A percentile compares a stretch with the other conserved stretches of the same genome.
phyloP scores from a whole-genome alignment of 2,113 vertebrate genomes.

The Gymnorhina tibicen region DNA sequence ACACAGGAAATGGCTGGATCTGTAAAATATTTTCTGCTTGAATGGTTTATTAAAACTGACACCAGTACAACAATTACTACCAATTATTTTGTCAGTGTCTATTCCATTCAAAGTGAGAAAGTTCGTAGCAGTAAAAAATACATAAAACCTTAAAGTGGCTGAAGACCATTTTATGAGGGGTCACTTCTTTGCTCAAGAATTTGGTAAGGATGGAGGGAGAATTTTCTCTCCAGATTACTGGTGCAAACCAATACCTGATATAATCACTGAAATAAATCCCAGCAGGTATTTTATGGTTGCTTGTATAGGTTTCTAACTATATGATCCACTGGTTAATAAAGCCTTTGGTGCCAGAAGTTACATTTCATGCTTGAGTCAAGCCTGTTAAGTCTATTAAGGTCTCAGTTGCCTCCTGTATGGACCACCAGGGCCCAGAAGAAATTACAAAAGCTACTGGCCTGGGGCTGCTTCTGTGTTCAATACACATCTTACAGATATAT shows the following conservation, averaged over 20 bases:
- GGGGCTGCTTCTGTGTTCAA: background rate
- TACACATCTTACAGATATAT: background rate
- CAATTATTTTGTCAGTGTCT: conserved; percentile 74
- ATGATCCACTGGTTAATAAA: conserved; percentile 9
- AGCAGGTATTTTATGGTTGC: background rate
- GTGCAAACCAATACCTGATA: background rate
- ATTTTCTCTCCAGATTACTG: background rate
- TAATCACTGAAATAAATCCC: background rate
- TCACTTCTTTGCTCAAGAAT: background rate
- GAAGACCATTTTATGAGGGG: background rate
- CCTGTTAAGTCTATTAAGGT: background rate
- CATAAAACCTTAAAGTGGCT: conserved; percentile 34
- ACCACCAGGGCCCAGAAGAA: background rate
- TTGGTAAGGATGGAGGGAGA: background rate
- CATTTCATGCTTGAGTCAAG: background rate
- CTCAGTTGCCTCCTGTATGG: background rate
- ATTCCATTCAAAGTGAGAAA: conserved; percentile 58
- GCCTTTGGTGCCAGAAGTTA: background rate
- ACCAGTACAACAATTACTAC: conserved; percentile 64
- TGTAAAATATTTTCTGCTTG: conserved; percentile 48
- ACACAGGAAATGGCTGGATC: conserved; percentile 32
- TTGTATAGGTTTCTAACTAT: background rate
- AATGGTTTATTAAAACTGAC: conserved; percentile 70
- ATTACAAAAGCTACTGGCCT: background rate
- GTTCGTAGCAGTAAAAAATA: background rate